phyloP scores from a whole-genome alignment of 2,797 vertebrate species.

The Gadopsis bispinosus region DNA sequence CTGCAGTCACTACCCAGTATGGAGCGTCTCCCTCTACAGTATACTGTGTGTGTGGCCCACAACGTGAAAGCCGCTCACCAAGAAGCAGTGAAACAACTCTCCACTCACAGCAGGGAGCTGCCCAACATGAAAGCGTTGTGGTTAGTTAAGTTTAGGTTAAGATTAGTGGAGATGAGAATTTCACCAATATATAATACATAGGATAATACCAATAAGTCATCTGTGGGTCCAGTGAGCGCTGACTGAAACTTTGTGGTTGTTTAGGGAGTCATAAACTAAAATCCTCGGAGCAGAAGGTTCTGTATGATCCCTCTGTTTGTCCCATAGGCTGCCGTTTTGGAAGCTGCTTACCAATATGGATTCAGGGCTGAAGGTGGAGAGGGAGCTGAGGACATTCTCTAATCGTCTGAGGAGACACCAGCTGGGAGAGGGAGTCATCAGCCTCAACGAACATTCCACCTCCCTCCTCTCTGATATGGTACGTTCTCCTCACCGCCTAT shows the following conservation, averaged over 20 bases:
- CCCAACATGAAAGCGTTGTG: conserved; percentile 85
- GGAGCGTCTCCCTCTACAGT: conserved; percentile 84
- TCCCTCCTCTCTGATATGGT: conserved; percentile 87
- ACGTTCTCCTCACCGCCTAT: conserved; percentile 18
- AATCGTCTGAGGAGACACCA: conserved; percentile 87
- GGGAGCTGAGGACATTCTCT: conserved; percentile 88
- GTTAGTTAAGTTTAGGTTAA: conserved; percentile 73
- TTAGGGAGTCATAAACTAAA: conserved; percentile 7
- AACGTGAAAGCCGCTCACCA: conserved; percentile 83
- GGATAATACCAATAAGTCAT: conserved; percentile 3
- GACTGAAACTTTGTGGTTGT: background rate
- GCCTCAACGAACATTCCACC: conserved; percentile 90
- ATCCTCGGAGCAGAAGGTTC: background rate
- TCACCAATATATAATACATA: no score
- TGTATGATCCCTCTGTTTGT: conserved; percentile 5
- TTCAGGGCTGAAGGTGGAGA: conserved; percentile 86
- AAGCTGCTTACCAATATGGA: conserved; percentile 81
- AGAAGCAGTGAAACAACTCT: conserved; percentile 76
- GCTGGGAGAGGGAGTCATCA: conserved; percentile 89
- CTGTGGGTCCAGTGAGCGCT: background rate
- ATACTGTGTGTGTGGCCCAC: conserved; percentile 88
- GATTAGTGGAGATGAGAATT: background rate
- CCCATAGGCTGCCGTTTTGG: conserved; percentile 88
- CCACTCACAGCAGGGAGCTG: conserved; percentile 68
- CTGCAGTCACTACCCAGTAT: conserved; percentile 84